phyloP scores from a whole-genome alignment of 2,113 vertebrate species.

The Ptilorrhoa leucosticta region DNA sequence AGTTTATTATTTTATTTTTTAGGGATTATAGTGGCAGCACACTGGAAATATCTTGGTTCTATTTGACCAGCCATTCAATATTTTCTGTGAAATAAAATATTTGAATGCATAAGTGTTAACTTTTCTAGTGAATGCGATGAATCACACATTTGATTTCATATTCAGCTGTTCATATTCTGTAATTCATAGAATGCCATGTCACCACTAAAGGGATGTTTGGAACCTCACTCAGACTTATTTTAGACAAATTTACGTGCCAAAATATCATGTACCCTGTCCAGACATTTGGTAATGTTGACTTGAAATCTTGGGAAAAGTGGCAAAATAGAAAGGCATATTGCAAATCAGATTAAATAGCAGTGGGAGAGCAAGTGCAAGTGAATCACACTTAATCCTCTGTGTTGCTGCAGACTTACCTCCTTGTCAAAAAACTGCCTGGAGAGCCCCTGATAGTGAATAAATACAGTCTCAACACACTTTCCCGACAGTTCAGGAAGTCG shows the following conservation, averaged over 20 bases:
- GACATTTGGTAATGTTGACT: not conserved
- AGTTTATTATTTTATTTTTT: not conserved
- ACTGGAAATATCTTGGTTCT: not conserved
- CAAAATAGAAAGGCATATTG: not conserved
- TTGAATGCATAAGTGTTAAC: fast-evolving
- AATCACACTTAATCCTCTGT: not conserved
- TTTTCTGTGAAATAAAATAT: not conserved
- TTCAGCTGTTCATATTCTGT: not conserved
- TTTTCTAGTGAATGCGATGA: not conserved
- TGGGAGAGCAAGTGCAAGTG: not conserved
- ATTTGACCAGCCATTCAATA: not conserved
- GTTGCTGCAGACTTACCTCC: not conserved
- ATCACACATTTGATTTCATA: not conserved
- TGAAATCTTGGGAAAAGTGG: not conserved
- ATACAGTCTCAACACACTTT: not conserved
- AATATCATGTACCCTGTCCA: not conserved
- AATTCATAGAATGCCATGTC: not conserved
- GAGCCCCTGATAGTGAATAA: not conserved
- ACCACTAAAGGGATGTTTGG: not conserved
- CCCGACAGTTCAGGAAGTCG: not conserved
- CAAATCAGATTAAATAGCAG: not conserved
- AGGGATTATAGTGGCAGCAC: not conserved
- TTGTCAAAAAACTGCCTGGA: not conserved
- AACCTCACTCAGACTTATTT: not conserved
- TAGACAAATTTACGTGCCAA: not conserved